A percentile compares a stretch with the other conserved stretches of the same genome.
phyloP scores from a whole-genome alignment of 2,113 vertebrate species.

The Gallinago paraguaiae region DNA sequence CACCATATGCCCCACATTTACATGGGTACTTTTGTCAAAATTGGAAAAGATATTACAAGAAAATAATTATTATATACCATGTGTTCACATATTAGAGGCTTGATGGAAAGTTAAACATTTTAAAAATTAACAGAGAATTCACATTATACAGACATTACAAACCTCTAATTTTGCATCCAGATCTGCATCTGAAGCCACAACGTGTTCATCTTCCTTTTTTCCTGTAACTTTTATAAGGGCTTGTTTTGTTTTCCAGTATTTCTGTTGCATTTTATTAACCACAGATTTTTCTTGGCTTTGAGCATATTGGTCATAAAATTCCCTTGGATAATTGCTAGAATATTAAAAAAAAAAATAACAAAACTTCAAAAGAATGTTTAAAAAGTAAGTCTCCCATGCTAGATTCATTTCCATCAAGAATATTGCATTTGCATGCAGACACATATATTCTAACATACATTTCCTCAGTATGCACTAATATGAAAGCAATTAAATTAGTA shows the following conservation, averaged over 20 bases:
- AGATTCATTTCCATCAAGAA: background rate
- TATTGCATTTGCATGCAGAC: background rate
- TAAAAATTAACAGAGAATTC: background rate
- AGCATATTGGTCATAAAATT: conserved; percentile 86
- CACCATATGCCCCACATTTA: background rate
- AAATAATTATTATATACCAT: background rate
- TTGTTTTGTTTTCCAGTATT: conserved; percentile 98
- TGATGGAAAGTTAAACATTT: background rate
- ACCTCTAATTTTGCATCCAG: conserved; percentile 97
- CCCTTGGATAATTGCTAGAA: conserved; percentile 83
- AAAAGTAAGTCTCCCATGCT: background rate
- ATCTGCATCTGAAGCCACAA: conserved; percentile 94
- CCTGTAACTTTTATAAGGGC: conserved; percentile 94
- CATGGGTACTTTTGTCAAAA: background rate
- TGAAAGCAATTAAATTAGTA: background rate
- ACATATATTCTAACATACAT: background rate
- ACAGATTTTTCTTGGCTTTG: conserved; percentile 92
- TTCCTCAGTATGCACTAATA: background rate
- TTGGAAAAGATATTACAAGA: background rate
- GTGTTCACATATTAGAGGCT: background rate
- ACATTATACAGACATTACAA: background rate
- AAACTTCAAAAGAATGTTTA: background rate
- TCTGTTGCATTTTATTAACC: conserved; percentile 96
- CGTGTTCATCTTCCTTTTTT: conserved; percentile 95
- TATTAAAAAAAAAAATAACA: background rate